These are phyloP conservation scores for Drosophila subsilvestris DNA, from an alignment of 2,888 invertebrate genomes.

Conservation along the genomic window DNA sequence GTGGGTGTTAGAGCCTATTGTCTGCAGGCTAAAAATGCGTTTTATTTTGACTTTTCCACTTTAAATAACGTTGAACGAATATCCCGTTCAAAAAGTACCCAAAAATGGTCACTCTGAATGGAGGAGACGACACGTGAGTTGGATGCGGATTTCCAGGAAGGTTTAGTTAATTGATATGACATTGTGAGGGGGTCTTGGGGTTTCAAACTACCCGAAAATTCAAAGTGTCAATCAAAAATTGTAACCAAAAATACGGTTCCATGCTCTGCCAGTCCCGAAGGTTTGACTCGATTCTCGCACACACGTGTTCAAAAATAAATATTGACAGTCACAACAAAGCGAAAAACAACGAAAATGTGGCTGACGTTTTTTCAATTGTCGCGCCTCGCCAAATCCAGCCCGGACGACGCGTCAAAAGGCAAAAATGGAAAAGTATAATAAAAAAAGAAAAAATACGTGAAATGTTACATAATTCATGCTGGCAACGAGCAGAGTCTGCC, in stretches of 20 bases:
- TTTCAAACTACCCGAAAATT: slow-evolving; percentile 29
- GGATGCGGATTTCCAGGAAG: slow-evolving; percentile 7
- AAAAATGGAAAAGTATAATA: slow-evolving; percentile 36
- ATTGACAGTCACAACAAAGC: slow-evolving; percentile 43
- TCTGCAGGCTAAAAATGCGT: no score
- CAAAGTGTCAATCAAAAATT: slow-evolving; percentile 68
- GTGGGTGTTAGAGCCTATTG: no score
- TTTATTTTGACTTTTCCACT: no score
- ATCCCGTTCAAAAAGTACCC: no score
- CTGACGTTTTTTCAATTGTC: slow-evolving; percentile 63
- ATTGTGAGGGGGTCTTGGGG: slow-evolving; percentile 20
- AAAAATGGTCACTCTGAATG: no score
- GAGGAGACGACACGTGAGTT: background rate
- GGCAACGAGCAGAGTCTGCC: slow-evolving; percentile 18
- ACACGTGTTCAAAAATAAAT: slow-evolving; percentile 37
- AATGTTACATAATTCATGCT: slow-evolving; percentile 67
- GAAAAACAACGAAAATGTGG: slow-evolving; percentile 44
- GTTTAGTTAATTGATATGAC: slow-evolving; percentile 56
- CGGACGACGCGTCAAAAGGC: slow-evolving; percentile 9
- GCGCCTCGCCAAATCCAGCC: slow-evolving; percentile 32
- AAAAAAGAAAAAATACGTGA: slow-evolving; percentile 50
- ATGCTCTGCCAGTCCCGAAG: slow-evolving; percentile 21
- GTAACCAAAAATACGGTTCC: slow-evolving; percentile 29
- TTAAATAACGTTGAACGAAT: no score
- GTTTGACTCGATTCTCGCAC: background rate